phyloP scores from a whole-genome alignment of 1,140 invertebrate species.

The Heterodera schachtii region DNA sequence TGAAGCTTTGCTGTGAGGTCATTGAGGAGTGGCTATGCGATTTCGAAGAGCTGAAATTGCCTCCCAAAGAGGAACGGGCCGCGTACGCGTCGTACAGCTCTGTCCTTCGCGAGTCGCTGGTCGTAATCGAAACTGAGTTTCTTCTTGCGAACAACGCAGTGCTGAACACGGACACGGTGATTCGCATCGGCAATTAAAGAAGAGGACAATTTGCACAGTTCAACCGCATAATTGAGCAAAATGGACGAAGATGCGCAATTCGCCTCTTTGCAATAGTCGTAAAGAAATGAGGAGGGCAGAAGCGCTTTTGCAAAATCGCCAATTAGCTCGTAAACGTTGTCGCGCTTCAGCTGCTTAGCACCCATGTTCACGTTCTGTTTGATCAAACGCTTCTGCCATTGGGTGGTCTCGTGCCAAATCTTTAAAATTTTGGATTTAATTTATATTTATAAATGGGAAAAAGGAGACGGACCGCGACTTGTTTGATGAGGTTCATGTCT shows the following conservation, averaged over 20 bases:
- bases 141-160: slow-evolving; percentile 21
- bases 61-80: background rate
- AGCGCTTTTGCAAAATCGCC: slow-evolving; percentile 37
- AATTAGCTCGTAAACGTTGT: slow-evolving; percentile 29
- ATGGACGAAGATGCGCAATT: background rate
- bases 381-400: slow-evolving; percentile 33
- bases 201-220: slow-evolving; percentile 37
- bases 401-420: slow-evolving; percentile 35
- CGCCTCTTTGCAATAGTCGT: slow-evolving; percentile 31
- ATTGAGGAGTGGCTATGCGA: slow-evolving; percentile 14
- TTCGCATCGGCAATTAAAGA: slow-evolving; percentile 8
- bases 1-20: slow-evolving; percentile 23
- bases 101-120: background rate
- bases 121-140: slow-evolving; percentile 30
- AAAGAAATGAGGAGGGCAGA: slow-evolving; percentile 29
- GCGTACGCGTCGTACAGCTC: background rate
- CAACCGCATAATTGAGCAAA: slow-evolving; percentile 35
- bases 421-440: slow-evolving; percentile 14
- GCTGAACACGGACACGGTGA: slow-evolving; percentile 28
- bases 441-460: background rate
- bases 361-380: slow-evolving; percentile 21
- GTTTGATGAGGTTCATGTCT: background rate
- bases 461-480: slow-evolving; percentile 21
- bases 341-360: slow-evolving; percentile 28
- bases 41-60: slow-evolving; percentile 7